Evolutionary conservation across 2,888 invertebrate genomes (phyloP).

Genomic region (Rhogogaster chlorosoma): DNA sequence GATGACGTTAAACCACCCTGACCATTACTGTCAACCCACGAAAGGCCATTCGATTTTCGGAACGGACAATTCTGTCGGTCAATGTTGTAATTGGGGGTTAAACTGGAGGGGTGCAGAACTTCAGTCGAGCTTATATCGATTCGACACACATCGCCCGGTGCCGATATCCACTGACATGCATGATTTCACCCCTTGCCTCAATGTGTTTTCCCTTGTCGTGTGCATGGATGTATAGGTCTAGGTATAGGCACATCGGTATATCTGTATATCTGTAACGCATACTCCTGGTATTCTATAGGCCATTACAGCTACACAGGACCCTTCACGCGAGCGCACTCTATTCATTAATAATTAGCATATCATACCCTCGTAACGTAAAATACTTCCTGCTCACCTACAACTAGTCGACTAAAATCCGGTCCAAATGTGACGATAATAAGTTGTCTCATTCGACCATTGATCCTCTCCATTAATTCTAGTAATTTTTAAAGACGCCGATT

Average conservation of each 20-base stretch:
- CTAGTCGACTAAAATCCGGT: neutral
- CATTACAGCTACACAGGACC: slow-evolving; percentile 15
- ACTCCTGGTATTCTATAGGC: neutral
- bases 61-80: slow-evolving; percentile 35
- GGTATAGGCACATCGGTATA: neutral
- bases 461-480: neutral
- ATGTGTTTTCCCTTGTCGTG: slow-evolving; percentile 36
- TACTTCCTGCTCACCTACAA: neutral
- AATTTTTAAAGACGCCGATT: neutral
- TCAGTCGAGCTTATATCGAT: slow-evolving; percentile 66
- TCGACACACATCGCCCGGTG: slow-evolving; percentile 72
- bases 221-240: neutral
- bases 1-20: neutral
- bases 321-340: slow-evolving; percentile 27
- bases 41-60: slow-evolving; percentile 13
- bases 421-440: neutral
- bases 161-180: slow-evolving; percentile 61
- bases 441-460: neutral
- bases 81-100: slow-evolving; percentile 46
- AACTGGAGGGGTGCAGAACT: slow-evolving; percentile 7
- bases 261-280: neutral
- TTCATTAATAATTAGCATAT: slow-evolving; percentile 40
- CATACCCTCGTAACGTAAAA: slow-evolving; percentile 30
- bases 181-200: slow-evolving; percentile 33
- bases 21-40: neutral